Percentiles rank a stretch among this genome's conserved stretches.
These are phyloP conservation scores for Bradypodion pumilum DNA, from an alignment of 2,797 vertebrate genomes.

Conservation along the genomic window DNA sequence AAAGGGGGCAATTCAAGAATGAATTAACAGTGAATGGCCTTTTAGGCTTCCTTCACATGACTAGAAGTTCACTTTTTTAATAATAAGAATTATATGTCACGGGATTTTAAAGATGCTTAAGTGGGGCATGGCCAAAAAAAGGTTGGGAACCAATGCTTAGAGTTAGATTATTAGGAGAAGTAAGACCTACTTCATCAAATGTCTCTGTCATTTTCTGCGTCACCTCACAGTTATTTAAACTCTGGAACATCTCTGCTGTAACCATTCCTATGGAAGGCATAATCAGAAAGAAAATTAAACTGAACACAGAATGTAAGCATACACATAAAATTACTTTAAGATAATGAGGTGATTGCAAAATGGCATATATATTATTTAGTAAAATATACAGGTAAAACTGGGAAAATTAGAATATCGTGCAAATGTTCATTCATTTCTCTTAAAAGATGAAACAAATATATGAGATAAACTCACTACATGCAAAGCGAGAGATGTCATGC, in stretches of 20 bases:
- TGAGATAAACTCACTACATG: too few relatives aligned
- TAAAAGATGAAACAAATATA: too few relatives aligned
- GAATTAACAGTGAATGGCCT: too few relatives aligned
- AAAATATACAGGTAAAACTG: too few relatives aligned
- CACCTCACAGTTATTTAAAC: conserved; percentile 79
- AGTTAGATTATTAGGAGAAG: background rate
- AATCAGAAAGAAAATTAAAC: conserved; percentile 27
- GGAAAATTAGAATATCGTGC: background rate
- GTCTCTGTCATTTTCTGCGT: conserved; percentile 89
- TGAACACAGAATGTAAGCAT: background rate
- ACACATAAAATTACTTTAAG: background rate
- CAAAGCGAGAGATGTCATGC: too few relatives aligned
- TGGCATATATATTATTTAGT: background rate
- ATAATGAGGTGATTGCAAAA: background rate
- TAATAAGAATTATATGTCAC: too few relatives aligned
- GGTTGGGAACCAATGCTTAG: background rate
- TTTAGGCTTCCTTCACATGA: too few relatives aligned
- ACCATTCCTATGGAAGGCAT: conserved; percentile 82
- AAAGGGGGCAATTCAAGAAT: too few relatives aligned
- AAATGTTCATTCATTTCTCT: background rate
- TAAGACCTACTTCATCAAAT: conserved; percentile 84
- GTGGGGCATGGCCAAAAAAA: too few relatives aligned
- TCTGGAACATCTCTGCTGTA: conserved; percentile 92
- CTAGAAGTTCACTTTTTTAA: too few relatives aligned
- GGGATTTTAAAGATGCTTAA: too few relatives aligned